Percentiles rank a stretch among this genome's conserved stretches.
Evolutionary conservation across 1,140 invertebrate species (phyloP).

Genomic region (Bombus balteatus): DNA sequence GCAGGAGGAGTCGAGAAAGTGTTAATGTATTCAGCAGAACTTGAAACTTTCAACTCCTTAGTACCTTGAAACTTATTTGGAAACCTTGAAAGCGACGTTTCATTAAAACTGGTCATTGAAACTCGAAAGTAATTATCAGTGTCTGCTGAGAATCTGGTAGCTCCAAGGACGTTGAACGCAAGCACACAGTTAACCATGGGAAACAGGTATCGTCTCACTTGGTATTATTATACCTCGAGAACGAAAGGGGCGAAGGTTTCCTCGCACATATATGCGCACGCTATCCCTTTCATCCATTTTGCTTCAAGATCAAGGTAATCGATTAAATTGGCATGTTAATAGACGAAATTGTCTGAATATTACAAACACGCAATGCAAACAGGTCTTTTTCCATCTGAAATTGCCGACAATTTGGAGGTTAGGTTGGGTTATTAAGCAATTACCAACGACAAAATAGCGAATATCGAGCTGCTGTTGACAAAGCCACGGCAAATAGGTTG

Average conservation of each 20-base stretch:
- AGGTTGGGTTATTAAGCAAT: constrained; percentile 19
- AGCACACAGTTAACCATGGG: background rate
- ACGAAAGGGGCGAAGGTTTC: background rate
- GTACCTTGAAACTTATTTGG: background rate
- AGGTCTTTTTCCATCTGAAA: background rate
- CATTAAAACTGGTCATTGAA: background rate
- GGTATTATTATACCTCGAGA: constrained; percentile 2
- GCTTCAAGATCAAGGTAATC: background rate
- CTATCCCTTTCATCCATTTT: background rate
- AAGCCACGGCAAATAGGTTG: background rate
- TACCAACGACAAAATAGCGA: background rate
- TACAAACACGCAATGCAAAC: background rate
- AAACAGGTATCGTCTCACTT: constrained; percentile 3
- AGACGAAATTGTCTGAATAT: background rate
- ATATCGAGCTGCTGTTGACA: constrained; percentile 23
- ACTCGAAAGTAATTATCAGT: background rate
- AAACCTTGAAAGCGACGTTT: background rate
- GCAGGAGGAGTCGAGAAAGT: background rate
- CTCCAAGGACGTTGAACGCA: background rate
- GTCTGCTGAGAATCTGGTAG: background rate
- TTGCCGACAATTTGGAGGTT: constrained; percentile 15
- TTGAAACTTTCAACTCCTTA: background rate
- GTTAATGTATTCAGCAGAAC: background rate
- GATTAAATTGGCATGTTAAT: constrained; percentile 27
- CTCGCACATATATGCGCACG: background rate